Conservation (phyloP, 2,888 invertebrate genomes). For the Amphipyra berbera region DNA sequence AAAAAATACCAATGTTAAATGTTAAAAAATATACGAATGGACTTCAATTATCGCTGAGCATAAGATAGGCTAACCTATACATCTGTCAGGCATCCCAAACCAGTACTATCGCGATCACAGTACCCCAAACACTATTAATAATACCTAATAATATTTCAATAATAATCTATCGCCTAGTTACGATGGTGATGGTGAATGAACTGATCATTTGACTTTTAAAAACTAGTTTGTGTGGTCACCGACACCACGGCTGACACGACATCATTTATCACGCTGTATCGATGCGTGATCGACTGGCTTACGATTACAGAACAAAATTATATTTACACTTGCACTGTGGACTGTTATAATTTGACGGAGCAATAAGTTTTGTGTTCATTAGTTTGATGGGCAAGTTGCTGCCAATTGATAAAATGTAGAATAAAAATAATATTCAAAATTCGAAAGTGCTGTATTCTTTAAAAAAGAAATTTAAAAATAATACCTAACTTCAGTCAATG, state of each 20-base stretch:
- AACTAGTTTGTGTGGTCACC: slow-evolving; percentile 71
- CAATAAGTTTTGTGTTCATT: not conserved
- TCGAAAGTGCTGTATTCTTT: too few species aligned
- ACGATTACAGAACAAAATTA: slow-evolving; percentile 63
- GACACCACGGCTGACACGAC: slow-evolving; percentile 68
- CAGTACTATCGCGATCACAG: too few species aligned
- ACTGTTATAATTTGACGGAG: slow-evolving; percentile 12
- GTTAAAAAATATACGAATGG: too few species aligned
- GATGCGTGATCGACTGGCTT: slow-evolving; percentile 79
- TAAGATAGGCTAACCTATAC: too few species aligned
- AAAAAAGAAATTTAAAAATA: too few species aligned
- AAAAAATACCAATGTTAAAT: too few species aligned
- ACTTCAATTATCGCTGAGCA: too few species aligned
- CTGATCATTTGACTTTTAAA: slow-evolving; percentile 70
- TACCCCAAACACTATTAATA: slow-evolving; percentile 24
- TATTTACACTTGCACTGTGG: slow-evolving; percentile 47
- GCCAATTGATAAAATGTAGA: too few species aligned
- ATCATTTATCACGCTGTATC: slow-evolving; percentile 82
- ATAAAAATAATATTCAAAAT: too few species aligned
- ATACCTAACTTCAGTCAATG: too few species aligned
- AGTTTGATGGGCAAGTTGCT: too few species aligned
- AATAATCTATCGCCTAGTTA: slow-evolving; percentile 41
- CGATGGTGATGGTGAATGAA: slow-evolving; percentile 78
- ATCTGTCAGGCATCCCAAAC: too few species aligned
- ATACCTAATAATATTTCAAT: slow-evolving; percentile 46